Percentiles rank a stretch among this genome's conserved stretches.
These are phyloP conservation scores for Pelvicachromis taeniatus DNA, from an alignment of 2,113 vertebrate genomes.

Conservation along the genomic window DNA sequence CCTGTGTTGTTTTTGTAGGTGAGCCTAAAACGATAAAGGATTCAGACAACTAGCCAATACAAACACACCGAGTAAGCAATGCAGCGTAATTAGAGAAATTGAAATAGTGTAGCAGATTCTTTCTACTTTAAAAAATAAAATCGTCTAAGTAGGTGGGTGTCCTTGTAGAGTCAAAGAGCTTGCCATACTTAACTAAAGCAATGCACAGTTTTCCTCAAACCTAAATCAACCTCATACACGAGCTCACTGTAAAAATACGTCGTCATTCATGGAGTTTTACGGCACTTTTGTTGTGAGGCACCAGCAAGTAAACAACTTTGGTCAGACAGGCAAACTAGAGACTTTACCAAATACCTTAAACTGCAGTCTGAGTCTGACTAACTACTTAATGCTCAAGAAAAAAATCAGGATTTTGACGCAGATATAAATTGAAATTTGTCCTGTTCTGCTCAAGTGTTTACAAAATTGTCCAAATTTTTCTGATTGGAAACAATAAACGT, in stretches of 20 bases:
- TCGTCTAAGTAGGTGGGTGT: not conserved
- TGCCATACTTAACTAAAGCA: not conserved
- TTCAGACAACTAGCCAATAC: not conserved
- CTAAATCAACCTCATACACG: not conserved
- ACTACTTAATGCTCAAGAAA: not conserved
- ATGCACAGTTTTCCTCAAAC: not conserved
- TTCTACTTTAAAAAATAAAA: not conserved
- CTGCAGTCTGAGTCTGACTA: slow-evolving; percentile 1
- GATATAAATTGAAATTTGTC: not conserved
- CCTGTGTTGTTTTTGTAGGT: not conserved
- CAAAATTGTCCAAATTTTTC: not conserved
- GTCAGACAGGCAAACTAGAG: slow-evolving; percentile 20
- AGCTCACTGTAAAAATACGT: slow-evolving; percentile 9
- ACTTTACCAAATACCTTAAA: not conserved
- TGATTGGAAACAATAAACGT: not conserved
- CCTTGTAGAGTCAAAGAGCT: not conserved
- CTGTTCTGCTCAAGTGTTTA: not conserved
- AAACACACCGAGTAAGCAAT: not conserved
- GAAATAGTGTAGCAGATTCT: not conserved
- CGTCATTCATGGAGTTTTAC: slow-evolving; percentile 2
- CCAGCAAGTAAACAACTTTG: slow-evolving; percentile 52
- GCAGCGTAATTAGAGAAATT: not conserved
- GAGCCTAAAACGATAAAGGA: not conserved
- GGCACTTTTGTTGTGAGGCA: slow-evolving; percentile 59
- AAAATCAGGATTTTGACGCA: not conserved